Base-by-base conservation (phyloP, 1,140 invertebrate genomes). In the Drosophila aff. region DNA sequence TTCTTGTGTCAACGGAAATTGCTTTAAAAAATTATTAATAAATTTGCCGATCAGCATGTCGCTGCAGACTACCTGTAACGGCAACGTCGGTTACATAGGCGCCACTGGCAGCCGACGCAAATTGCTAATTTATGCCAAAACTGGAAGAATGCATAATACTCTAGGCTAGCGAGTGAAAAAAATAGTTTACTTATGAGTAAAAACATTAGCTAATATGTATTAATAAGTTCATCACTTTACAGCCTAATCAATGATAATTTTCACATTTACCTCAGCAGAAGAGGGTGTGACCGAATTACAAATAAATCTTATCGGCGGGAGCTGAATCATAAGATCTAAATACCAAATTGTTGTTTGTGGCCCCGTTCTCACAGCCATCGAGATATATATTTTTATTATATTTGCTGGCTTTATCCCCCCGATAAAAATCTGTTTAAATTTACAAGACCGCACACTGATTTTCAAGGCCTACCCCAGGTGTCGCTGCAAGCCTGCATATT, bases 21-120 rank as follows among this genome's bases (percentile, higher is more conserved):
- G 84, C 71, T 77, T 89, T 83, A 83, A 87, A 89, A 87, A 87
- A 83, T 86, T 74, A 89, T 87, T 87, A 86, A 86, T 82, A 82
- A 85, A 81, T 79, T 71, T 76, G 60, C 71, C 75, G 79, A 85
- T 86, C 86, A 79, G 79, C 79, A 79, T 86, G 62, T 66, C 23
- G 46, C 28, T 71, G 57, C 58, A 73, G 18, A 52, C 61, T 7
- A 50, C 21, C 33, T 23, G 18, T 79, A 87, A 89, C 83, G 83
- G 83, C 64, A 55, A 33, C 7, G 41, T 40, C 40, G 52, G 52
- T 49, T 55, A 53, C 41, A 41, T 38, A 46, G 75, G 75, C 74
- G 76, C 74, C 75, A 60, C 41, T 52, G 64, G 28, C 63, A 38
- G 15, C 38, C 16, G 16, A 43, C 64, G 26, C 38, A 69, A 69